Percentiles rank a stretch among this genome's conserved stretches.
phyloP scores from a whole-genome alignment of 2,888 invertebrate genomes.

The Drosophila meridiana region DNA sequence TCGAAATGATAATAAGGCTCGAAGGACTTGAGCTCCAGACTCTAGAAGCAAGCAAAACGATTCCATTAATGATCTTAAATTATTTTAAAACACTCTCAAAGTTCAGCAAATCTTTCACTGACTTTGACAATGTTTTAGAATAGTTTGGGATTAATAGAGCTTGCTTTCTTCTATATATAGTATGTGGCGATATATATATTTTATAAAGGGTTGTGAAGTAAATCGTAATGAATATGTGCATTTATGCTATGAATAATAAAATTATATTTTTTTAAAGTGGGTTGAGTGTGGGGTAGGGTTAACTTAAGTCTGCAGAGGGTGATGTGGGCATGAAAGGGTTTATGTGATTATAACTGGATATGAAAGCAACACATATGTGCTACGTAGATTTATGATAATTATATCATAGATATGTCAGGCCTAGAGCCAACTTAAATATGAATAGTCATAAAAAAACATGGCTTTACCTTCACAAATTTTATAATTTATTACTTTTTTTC shows the following conservation, averaged over 20 bases:
- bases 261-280: not conserved
- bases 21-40: not conserved
- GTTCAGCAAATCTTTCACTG: not conserved
- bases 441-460: too few relatives aligned
- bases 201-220: conserved; percentile 11
- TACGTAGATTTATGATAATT: too few relatives aligned
- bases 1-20: not conserved
- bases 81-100: conserved; percentile 24
- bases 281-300: not conserved
- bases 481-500: too few relatives aligned
- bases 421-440: too few relatives aligned
- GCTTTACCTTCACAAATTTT: too few relatives aligned
- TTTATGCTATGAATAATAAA: not conserved
- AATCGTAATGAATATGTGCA: conserved; percentile 16
- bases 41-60: not conserved
- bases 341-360: too few relatives aligned
- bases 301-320: not conserved
- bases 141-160: conserved; percentile 12
- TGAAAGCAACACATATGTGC: too few relatives aligned
- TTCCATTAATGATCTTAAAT: conserved; percentile 6
- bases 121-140: conserved; percentile 25
- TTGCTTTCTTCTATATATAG: not conserved
- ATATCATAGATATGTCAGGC: too few relatives aligned
- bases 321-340: too few relatives aligned
- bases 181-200: not conserved